Percentiles rank a stretch among this genome's conserved stretches.
phyloP scores from a whole-genome alignment of 2,113 vertebrate species.

The Hippocampus guttulatus region DNA sequence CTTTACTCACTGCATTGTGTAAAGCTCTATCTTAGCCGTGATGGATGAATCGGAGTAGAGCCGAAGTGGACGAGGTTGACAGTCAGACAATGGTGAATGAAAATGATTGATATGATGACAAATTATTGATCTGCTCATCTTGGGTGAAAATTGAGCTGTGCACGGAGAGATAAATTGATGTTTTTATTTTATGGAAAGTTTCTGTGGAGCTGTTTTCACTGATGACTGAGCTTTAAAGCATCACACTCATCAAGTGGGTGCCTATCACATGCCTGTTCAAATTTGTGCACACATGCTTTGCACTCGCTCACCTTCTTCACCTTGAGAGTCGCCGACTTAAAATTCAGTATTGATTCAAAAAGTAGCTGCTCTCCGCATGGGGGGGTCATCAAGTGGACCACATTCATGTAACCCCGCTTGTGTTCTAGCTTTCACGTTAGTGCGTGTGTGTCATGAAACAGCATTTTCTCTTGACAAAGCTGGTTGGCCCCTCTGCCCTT shows the following conservation, averaged over 20 bases:
- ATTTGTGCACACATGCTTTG: conserved; percentile 22
- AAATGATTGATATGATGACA: conserved; percentile 65
- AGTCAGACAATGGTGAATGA: conserved; percentile 40
- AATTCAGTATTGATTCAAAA: conserved; percentile 59
- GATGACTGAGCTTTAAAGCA: conserved; percentile 24
- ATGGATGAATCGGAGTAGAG: conserved; percentile 60
- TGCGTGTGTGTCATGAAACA: neutral
- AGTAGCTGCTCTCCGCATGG: conserved; percentile 19
- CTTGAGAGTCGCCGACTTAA: conserved; percentile 54
- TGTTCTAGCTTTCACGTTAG: conserved; percentile 10
- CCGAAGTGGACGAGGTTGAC: conserved; percentile 37
- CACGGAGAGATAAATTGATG: conserved; percentile 39
- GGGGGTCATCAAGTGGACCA: conserved; percentile 13
- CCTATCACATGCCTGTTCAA: neutral
- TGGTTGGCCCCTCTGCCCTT: conserved; percentile 62
- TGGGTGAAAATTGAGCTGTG: conserved; percentile 44
- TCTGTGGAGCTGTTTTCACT: conserved; percentile 11
- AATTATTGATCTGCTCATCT: conserved; percentile 61
- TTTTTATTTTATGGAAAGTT: conserved; percentile 41
- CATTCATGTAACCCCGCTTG: conserved; percentile 31
- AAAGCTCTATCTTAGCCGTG: conserved; percentile 37
- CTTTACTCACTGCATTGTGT: conserved; percentile 44
- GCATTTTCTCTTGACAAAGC: conserved; percentile 55
- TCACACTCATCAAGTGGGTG: conserved; percentile 19
- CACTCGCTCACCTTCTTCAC: conserved; percentile 36